phyloP scores from a whole-genome alignment of 2,888 invertebrate species.

The Melinaea menophilus region DNA sequence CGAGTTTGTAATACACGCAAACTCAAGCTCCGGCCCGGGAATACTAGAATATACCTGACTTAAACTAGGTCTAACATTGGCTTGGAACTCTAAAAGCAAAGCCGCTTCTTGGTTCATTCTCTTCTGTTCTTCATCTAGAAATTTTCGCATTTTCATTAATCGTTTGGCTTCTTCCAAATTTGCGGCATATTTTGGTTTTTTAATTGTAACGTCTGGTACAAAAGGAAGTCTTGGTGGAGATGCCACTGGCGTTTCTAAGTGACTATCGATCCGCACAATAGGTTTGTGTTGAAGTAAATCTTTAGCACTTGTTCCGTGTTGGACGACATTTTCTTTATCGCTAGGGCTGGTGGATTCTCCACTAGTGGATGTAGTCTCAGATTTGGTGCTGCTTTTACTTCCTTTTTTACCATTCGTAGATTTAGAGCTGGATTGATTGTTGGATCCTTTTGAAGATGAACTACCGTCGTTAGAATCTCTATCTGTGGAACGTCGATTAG shows the following conservation, averaged over 20 bases:
- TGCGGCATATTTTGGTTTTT: slow-evolving; percentile 83
- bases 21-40: slow-evolving; percentile 71
- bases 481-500: slow-evolving; percentile 85
- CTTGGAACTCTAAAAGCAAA: slow-evolving; percentile 68
- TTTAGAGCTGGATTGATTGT: slow-evolving; percentile 56
- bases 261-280: slow-evolving; percentile 60
- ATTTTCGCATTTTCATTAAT: slow-evolving; percentile 82
- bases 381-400: slow-evolving; percentile 65
- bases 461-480: slow-evolving; percentile 88
- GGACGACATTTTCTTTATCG: slow-evolving; percentile 60
- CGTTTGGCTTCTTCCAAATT: slow-evolving; percentile 82
- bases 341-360: slow-evolving; percentile 73
- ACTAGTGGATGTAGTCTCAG: slow-evolving; percentile 66
- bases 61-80: slow-evolving; percentile 68
- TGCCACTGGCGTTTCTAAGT: slow-evolving; percentile 57
- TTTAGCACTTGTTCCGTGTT: slow-evolving; percentile 39
- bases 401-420: slow-evolving; percentile 59
- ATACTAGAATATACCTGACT: slow-evolving; percentile 72
- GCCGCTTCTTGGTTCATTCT: slow-evolving; percentile 74
- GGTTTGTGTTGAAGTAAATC: slow-evolving; percentile 49
- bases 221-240: slow-evolving; percentile 62
- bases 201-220: slow-evolving; percentile 72
- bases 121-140: slow-evolving; percentile 79
- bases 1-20: slow-evolving; percentile 58
- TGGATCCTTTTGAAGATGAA: slow-evolving; percentile 70